Conservation (phyloP, 1,140 invertebrate species). For the Eupristina koningsbergeri region DNA sequence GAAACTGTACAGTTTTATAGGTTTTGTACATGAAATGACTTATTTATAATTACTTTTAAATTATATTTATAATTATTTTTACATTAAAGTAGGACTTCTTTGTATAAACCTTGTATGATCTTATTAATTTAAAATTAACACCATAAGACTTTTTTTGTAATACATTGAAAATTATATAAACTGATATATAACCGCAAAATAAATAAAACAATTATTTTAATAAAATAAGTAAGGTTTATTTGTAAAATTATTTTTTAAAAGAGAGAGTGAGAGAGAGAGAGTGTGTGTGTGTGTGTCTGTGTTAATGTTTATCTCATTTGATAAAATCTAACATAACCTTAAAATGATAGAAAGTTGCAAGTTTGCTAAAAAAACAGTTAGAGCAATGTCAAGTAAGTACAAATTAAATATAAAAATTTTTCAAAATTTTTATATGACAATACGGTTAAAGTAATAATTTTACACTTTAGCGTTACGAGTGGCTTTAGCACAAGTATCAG, state of each 20-base stretch:
- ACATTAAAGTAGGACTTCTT: neutral
- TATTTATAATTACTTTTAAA: neutral
- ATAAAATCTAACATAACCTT: constrained; percentile 56
- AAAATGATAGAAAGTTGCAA: constrained; percentile 52
- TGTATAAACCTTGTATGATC: neutral
- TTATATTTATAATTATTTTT: neutral
- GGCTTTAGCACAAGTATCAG: constrained; percentile 86
- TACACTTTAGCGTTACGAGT: constrained; percentile 73
- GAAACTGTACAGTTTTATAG: constrained; percentile 31
- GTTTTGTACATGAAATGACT: neutral
- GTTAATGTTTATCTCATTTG: no score
- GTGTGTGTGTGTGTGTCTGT: no score
- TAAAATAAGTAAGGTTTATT: no score
- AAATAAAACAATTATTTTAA: constrained; percentile 27
- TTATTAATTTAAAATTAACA: constrained; percentile 1
- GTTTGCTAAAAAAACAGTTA: constrained; percentile 43
- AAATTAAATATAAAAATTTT: constrained; percentile 12
- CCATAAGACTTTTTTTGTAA: neutral
- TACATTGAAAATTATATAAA: neutral
- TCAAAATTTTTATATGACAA: neutral
- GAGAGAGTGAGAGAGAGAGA: no score
- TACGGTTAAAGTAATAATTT: neutral
- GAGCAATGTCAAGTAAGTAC: constrained; percentile 63
- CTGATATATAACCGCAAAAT: neutral
- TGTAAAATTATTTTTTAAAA: no score